These are phyloP conservation scores for Linnaemya tessellans DNA, from an alignment of 2,888 invertebrate species.

Conservation along the genomic window DNA sequence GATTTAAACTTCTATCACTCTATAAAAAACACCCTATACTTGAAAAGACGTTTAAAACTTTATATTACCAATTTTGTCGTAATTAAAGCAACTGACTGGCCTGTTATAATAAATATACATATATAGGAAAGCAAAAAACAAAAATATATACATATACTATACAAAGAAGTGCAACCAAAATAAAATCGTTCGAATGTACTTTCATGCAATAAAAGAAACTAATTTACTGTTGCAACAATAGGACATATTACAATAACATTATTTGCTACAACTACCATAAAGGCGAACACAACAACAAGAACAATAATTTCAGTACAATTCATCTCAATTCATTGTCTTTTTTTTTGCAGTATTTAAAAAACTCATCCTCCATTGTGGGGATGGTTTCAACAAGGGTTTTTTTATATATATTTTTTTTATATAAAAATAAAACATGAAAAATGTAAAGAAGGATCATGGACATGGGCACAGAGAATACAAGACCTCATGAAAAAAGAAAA, in stretches of 20 bases:
- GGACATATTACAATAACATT: conserved; percentile 15
- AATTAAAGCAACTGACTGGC: too few species aligned
- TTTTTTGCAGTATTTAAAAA: conserved; percentile 14
- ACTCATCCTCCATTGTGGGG: conserved; percentile 12
- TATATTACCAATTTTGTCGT: too few species aligned
- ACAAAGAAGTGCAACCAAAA: neutral
- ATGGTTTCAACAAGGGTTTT: conserved; percentile 16
- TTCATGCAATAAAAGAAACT: conserved; percentile 37
- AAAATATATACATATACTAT: too few species aligned
- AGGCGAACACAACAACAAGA: conserved; percentile 24
- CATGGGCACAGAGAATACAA: conserved; percentile 7
- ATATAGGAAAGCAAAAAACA: too few species aligned
- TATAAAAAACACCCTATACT: too few species aligned
- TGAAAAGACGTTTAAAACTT: too few species aligned
- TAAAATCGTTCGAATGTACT: conserved; percentile 12
- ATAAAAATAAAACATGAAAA: conserved; percentile 37
- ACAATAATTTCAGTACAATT: conserved; percentile 53
- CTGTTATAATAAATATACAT: too few species aligned
- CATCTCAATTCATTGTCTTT: conserved; percentile 28
- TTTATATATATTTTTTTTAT: neutral
- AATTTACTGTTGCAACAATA: conserved; percentile 50
- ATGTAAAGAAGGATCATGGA: conserved; percentile 47
- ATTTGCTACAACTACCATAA: conserved; percentile 16
- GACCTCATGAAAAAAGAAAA: neutral
- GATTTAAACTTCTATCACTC: too few species aligned